A percentile compares a stretch with the other conserved stretches of the same genome.
phyloP scores from a whole-genome alignment of 2,113 vertebrate genomes.

The Blennius ocellaris region DNA sequence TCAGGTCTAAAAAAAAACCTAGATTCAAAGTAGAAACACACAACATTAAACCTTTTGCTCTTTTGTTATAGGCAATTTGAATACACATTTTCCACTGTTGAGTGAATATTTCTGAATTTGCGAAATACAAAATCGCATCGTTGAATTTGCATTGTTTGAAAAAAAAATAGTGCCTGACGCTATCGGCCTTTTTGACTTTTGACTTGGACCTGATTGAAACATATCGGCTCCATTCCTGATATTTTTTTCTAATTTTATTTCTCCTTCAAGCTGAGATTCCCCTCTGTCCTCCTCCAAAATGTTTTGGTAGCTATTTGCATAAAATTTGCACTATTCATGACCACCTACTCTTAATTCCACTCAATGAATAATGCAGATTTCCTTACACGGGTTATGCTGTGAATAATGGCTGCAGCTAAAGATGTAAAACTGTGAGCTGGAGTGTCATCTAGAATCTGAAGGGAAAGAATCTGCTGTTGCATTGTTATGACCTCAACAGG shows the following conservation, averaged over 20 bases:
- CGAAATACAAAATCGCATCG: background rate
- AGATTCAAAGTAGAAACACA: background rate
- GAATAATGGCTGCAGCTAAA: background rate
- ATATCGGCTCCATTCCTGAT: background rate
- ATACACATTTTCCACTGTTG: background rate
- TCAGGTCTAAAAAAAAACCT: background rate
- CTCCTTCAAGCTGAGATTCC: background rate
- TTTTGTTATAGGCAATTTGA: background rate
- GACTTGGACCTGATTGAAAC: slow-evolving; percentile 7
- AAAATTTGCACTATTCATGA: slow-evolving; percentile 25
- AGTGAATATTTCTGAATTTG: background rate
- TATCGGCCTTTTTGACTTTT: background rate
- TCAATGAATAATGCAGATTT: slow-evolving; percentile 19
- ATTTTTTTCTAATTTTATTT: slow-evolving; percentile 12
- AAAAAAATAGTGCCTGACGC: background rate
- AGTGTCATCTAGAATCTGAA: background rate
- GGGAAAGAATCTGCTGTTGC: background rate
- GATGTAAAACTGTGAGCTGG: background rate
- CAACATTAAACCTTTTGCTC: background rate
- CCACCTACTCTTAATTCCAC: slow-evolving; percentile 12
- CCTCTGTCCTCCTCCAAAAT: background rate
- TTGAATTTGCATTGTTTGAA: background rate
- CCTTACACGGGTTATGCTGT: background rate
- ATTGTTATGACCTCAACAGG: background rate
- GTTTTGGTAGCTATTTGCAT: slow-evolving; percentile 19